Evolutionary conservation across 2,797 vertebrate species (phyloP), one percentile per base, ranked within the genome.

Genomic region (Apodemus agrarius): DNA sequence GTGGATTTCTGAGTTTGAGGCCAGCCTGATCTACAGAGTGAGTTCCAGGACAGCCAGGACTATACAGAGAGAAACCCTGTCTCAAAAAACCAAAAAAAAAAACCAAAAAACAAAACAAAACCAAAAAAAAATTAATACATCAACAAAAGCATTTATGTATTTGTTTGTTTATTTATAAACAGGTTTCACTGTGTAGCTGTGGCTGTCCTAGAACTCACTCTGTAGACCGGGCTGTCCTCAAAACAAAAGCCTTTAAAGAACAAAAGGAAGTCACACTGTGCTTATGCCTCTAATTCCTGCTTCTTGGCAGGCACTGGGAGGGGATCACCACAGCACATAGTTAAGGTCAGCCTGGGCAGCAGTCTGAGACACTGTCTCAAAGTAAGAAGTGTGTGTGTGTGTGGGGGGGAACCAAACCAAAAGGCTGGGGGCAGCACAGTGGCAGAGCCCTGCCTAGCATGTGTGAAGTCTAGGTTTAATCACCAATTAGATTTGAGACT

Each of bases 231-330:
- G 83, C 43, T 86, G 3, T 43, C 43, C 46, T 86, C 31, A 49
- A 85, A 85, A 85, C 26, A 84, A 65, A 65, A 65, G 29, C 40
- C 29, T 79, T 54, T 63, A 54, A 89, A 89, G 91, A 81, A 90
- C 13, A 63, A 46, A 94, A 84, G 46, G 82, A 93, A 93, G 82
- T 21, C 11, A 43, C 29, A 61, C 31, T 85, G 43, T 26, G 46
- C 26, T 75, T 37, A 59, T 5, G 52, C 69, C 37, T 88, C n/a
- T 40, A 57, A 29, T 40, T 37, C 22, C 49, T 4, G 49, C 65
- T 75, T 29, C 85, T 59, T 57, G 85, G 26, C 10, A 59, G 86
- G 37, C n/a, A 57, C n/a, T 31, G 69, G 65, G 31, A 59, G 52
- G 72, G 26, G 4, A 43, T 59, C 37, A 22, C 57, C 67, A 69